These are phyloP conservation scores for Cyanoderma ruficeps DNA, from an alignment of 2,113 vertebrate genomes.

Conservation along the genomic window DNA sequence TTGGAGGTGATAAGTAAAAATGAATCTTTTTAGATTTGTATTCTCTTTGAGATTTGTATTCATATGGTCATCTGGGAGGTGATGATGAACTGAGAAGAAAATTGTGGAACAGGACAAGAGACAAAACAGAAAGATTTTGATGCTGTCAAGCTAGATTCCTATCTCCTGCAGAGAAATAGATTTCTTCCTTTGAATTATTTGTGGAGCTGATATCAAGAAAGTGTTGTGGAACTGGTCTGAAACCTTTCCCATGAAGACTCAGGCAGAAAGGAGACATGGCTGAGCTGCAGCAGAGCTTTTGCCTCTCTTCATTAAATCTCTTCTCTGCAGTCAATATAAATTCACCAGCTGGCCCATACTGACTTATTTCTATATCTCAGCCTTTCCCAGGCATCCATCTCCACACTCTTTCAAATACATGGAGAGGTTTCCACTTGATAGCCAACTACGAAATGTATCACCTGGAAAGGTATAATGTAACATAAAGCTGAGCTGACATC, in stretches of 20 bases:
- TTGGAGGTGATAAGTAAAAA: neutral
- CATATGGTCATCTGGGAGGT: neutral
- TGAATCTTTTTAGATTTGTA: neutral
- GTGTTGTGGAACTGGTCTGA: neutral
- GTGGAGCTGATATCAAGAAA: neutral
- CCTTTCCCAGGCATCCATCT: neutral
- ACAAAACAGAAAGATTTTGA: neutral
- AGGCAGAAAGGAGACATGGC: neutral
- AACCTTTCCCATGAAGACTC: neutral
- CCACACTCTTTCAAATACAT: neutral
- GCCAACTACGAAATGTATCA: accelerated
- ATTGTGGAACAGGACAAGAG: neutral
- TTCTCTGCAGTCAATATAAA: neutral
- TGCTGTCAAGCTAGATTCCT: neutral
- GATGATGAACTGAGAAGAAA: neutral
- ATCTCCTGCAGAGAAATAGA: neutral
- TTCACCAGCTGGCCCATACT: neutral
- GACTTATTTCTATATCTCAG: neutral
- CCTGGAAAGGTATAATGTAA: neutral
- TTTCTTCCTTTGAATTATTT: neutral
- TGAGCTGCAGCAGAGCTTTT: neutral
- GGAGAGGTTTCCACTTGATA: neutral
- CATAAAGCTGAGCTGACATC: neutral
- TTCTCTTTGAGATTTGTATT: neutral
- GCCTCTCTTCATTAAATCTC: neutral